These are phyloP conservation scores for Calliopum simillimum DNA, from an alignment of 2,888 invertebrate genomes.

Conservation along the genomic window DNA sequence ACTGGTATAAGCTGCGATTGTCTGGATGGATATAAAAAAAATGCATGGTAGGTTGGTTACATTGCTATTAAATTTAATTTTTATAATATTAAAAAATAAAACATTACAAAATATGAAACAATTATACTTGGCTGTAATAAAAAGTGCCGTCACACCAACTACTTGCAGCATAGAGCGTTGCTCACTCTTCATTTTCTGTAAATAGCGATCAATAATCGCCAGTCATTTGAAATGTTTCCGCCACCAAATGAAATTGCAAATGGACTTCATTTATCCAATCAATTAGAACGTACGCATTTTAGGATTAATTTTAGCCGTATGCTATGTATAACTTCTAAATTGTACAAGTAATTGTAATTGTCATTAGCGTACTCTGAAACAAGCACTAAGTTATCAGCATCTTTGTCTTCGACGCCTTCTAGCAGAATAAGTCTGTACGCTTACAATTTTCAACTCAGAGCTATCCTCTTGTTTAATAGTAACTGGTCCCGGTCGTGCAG, in stretches of 20 bases:
- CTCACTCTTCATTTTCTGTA: constrained; percentile 73
- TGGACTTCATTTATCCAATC: constrained; percentile 97
- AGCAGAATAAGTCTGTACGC: constrained; percentile 61
- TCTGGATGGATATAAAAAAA: no score
- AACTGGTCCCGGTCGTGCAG: neutral
- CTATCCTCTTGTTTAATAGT: no score
- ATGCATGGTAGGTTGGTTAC: no score
- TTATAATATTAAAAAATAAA: constrained; percentile 35
- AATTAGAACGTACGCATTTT: constrained; percentile 89
- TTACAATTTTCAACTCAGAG: constrained; percentile 45
- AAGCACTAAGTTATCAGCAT: constrained; percentile 80
- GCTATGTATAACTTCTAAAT: constrained; percentile 77
- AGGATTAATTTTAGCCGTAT: constrained; percentile 76
- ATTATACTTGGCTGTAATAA: constrained; percentile 88
- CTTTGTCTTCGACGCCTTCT: constrained; percentile 82
- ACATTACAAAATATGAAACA: constrained; percentile 36
- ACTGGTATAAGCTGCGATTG: no score
- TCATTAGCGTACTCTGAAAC: constrained; percentile 91
- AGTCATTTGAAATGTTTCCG: constrained; percentile 91
- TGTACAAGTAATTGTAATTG: constrained; percentile 85
- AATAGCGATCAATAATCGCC: constrained; percentile 88
- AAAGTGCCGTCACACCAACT: no score
- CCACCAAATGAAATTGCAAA: constrained; percentile 82
- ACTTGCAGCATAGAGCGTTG: constrained; percentile 82
- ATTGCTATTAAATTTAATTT: constrained; percentile 25